Evolutionary conservation across 2,888 invertebrate genomes (phyloP), one percentile per base, ranked within the genome.

Genomic region (Andrena fulva): DNA sequence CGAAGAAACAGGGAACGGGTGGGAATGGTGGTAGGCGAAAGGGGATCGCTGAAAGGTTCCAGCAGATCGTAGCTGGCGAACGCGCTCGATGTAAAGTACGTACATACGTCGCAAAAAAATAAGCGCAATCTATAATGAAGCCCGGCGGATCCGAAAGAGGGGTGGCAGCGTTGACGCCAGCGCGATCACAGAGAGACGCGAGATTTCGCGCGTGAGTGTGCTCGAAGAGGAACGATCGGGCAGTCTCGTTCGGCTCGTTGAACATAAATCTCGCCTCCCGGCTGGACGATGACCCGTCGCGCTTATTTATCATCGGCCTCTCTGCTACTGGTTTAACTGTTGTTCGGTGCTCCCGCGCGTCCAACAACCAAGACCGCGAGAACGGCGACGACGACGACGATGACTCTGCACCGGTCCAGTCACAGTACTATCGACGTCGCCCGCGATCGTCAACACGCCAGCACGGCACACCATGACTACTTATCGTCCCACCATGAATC

Each of bases 201-300:
- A 62, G 66, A 78, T 82, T 71, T 73, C 68, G 72, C 59, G 82
- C 66, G 72, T 69, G 72, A 76, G 69, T 70, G 80, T 79, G 70
- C 74, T 60, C 63, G 69, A 69, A 78, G 79, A 78, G 74, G 80
- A 80, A 67, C 76, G 84, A 80, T 77, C 82, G 24, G 77, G n/a
- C 80, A 85, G 83, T 85, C 87, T 88, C 79, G 87, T 82, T 89
- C 87, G 88, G 86, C 86, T 91, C 90, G 88, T 91, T 91, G 87
- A 91, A 91, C 89, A 86, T 89, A 89, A 92, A 92, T 92, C 91
- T 91, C 85, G 86, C 91, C 90, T 89, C 82, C 86, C 82, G 69
- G 62, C 81, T 91, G 92, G 91, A 91, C 92, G 90, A 91, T 92
- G 92, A 92, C 92, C 92, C 90, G 89, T 80, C 86, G 83, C 82